A percentile compares a stretch with the other conserved stretches of the same genome.
Evolutionary conservation across 2,888 invertebrate species (phyloP).

Genomic region (Galerucella pusilla): DNA sequence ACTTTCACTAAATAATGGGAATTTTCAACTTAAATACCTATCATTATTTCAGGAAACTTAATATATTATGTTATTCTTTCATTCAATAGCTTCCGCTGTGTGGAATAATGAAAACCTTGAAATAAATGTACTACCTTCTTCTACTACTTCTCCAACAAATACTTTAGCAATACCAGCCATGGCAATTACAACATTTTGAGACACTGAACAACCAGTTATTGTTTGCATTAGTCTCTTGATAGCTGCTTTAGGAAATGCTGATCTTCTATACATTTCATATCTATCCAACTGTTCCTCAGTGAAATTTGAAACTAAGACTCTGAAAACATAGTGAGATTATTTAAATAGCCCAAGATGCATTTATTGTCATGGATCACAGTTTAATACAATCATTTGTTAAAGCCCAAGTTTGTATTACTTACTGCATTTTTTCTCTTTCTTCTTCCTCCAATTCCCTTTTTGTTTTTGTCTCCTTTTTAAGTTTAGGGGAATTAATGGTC

Average conservation of each 20-base stretch:
- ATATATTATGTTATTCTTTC: not conserved
- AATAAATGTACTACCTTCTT: conserved; percentile 79
- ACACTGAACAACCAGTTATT: conserved; percentile 95
- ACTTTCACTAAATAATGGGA: too few species aligned
- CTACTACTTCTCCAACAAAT: conserved; percentile 98
- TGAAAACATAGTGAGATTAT: conserved; percentile 60
- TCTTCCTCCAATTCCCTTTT: conserved; percentile 92
- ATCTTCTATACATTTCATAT: conserved; percentile 97
- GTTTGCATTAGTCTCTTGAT: conserved; percentile 98
- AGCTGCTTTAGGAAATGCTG: conserved; percentile 98
- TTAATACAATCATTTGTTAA: not conserved
- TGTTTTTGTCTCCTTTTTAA: conserved; percentile 77
- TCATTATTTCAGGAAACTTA: too few species aligned
- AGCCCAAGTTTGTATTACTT: conserved; percentile 62
- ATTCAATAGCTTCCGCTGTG: not conserved
- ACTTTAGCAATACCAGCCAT: conserved; percentile 99
- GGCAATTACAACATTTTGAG: conserved; percentile 99
- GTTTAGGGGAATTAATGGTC: conserved; percentile 58
- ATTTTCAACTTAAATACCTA: too few species aligned
- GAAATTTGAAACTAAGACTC: conserved; percentile 97
- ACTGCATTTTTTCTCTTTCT: conserved; percentile 97
- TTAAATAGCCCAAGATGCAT: not conserved
- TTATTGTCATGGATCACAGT: not conserved
- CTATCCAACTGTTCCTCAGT: conserved; percentile 97
- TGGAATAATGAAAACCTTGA: not conserved